A percentile compares a stretch with the other conserved stretches of the same genome.
Conservation (phyloP, 2,113 vertebrate genomes). For the Muscicapa adusta region DNA sequence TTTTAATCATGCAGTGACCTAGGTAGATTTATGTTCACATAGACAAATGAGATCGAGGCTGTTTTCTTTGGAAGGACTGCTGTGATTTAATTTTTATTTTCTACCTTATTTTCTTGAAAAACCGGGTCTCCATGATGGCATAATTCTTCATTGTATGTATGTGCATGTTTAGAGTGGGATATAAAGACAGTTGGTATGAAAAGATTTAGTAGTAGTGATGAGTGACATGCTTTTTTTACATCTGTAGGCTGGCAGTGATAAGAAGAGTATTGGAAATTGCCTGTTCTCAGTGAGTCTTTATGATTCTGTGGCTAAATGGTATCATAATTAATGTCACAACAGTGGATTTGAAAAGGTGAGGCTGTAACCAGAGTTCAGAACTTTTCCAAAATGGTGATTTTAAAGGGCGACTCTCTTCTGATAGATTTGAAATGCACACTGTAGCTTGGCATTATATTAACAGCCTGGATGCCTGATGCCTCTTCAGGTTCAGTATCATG, state of each 20-base stretch:
- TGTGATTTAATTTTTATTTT: neutral
- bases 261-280: conserved; percentile 87
- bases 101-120: neutral
- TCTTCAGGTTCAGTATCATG: neutral
- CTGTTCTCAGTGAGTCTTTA: conserved; percentile 88
- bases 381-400: neutral
- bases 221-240: neutral
- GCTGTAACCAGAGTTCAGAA: neutral
- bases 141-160: neutral
- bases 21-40: neutral
- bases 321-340: conserved; percentile 90
- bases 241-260: conserved; percentile 73
- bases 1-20: neutral
- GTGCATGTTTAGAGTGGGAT: neutral
- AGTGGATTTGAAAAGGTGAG: conserved; percentile 87
- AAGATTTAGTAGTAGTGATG: neutral
- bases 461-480: neutral
- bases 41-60: neutral
- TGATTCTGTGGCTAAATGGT: conserved; percentile 91
- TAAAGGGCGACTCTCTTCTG: neutral
- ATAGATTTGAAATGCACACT: neutral
- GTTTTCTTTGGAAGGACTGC: neutral
- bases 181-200: neutral
- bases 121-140: neutral
- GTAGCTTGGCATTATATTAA: neutral